Percentiles rank a stretch among this genome's conserved stretches.
Evolutionary conservation across 2,888 invertebrate species (phyloP).

Genomic region (Mimumesa dahlbomi): DNA sequence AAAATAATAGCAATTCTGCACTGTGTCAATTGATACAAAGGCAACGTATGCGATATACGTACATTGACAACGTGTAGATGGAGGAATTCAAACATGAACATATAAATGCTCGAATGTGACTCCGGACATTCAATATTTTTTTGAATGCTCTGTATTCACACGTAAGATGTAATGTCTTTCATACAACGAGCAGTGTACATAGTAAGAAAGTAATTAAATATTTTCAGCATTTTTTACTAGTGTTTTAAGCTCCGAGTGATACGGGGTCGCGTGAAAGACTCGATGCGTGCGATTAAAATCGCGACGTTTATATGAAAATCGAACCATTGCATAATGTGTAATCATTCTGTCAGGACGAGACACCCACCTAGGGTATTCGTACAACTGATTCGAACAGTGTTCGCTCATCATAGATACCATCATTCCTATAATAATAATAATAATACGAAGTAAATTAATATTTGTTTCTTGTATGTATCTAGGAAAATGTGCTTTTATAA

Average conservation of each 20-base stretch:
- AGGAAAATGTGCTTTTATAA: constrained; percentile 70
- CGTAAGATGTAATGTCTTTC: constrained; percentile 51
- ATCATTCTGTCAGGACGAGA: constrained; percentile 66
- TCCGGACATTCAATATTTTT: constrained; percentile 6
- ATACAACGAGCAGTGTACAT: constrained; percentile 63
- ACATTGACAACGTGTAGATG: constrained; percentile 40
- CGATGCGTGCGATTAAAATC: constrained; percentile 31
- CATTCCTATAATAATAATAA: constrained; percentile 73
- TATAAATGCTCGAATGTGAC: constrained; percentile 51
- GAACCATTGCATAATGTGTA: constrained; percentile 55
- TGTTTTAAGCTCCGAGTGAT: constrained; percentile 54
- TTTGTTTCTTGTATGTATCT: constrained; percentile 69
- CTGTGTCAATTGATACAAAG: constrained; percentile 22
- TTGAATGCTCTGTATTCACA: constrained; percentile 15
- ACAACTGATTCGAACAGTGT: constrained; percentile 60
- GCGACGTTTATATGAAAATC: constrained; percentile 44
- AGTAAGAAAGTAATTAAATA: constrained; percentile 63
- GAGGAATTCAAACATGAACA: constrained; percentile 28
- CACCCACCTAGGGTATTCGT: constrained; percentile 67
- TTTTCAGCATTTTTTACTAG: constrained; percentile 66
- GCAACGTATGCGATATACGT: constrained; percentile 3
- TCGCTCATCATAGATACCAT: constrained; percentile 69
- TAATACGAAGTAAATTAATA: constrained; percentile 68
- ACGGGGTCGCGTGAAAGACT: constrained; percentile 51
- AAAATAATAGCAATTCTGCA: constrained; percentile 17